These are phyloP conservation scores for Horisme vitalbata DNA, from an alignment of 2,888 invertebrate genomes.

Conservation along the genomic window DNA sequence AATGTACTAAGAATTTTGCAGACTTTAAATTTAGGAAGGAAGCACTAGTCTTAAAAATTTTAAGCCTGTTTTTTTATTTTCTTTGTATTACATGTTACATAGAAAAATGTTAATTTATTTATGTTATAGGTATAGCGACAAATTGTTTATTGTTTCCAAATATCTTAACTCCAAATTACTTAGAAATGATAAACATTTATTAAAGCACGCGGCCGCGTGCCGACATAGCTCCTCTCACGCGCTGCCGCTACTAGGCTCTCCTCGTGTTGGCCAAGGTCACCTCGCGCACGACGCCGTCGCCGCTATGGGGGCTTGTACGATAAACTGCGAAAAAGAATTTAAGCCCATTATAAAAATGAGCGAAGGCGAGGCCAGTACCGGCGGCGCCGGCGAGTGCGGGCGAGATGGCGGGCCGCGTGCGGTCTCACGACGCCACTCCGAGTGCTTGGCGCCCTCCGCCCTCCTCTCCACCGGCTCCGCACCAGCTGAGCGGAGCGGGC, in stretches of 20 bases:
- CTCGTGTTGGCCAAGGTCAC: conserved; percentile 46
- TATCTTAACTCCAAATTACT: conserved; percentile 19
- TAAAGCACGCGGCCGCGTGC: conserved; percentile 16
- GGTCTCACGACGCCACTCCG: conserved; percentile 64
- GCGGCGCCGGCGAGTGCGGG: conserved; percentile 41
- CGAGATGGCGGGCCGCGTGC: conserved; percentile 51
- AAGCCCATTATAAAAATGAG: conserved; percentile 45
- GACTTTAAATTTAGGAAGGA: too few relatives aligned
- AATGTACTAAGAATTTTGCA: too few relatives aligned
- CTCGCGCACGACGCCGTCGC: conserved; percentile 14
- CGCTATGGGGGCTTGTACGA: conserved; percentile 38
- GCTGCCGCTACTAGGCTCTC: conserved; percentile 31
- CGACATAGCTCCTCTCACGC: conserved; percentile 15
- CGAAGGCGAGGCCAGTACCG: conserved; percentile 28
- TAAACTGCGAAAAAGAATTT: conserved; percentile 51
- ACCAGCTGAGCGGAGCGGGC: conserved; percentile 40
- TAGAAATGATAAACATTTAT: conserved; percentile 29
- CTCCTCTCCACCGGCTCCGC: conserved; percentile 44
- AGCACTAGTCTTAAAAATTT: too few relatives aligned
- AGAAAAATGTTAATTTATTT: too few relatives aligned
- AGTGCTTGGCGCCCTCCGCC: conserved; percentile 41
- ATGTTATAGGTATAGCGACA: too few relatives aligned
- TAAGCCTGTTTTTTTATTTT: too few relatives aligned
- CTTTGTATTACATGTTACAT: too few relatives aligned
- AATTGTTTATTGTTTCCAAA: too few relatives aligned